Conservation (phyloP, 2,797 vertebrate species). For the Malurus splendens region DNA sequence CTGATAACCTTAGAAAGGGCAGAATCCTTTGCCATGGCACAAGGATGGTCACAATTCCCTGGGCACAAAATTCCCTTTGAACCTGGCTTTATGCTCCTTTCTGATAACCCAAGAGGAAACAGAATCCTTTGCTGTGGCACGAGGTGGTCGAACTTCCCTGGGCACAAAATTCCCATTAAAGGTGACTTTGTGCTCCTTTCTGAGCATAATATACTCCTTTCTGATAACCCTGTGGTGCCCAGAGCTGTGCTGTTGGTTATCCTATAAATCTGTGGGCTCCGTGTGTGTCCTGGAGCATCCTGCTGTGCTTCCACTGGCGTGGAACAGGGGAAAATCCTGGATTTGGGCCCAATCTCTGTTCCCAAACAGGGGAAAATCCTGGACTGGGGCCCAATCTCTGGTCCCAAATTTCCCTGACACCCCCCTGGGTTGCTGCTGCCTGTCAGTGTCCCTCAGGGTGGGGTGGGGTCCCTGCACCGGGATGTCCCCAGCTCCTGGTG, state of each 20-base stretch:
- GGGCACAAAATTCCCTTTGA: no score
- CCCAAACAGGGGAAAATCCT: no score
- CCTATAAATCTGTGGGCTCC: rapidly evolving
- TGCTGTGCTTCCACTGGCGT: background rate
- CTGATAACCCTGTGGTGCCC: rapidly evolving
- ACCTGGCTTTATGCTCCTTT: no score
- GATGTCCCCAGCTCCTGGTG: background rate
- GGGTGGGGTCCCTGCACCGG: background rate
- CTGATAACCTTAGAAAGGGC: no score
- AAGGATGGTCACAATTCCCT: no score
- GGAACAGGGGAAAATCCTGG: background rate
- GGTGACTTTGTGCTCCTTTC: rapidly evolving
- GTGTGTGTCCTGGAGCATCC: background rate
- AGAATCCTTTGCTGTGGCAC: no score
- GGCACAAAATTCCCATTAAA: background rate
- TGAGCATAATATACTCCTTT: background rate
- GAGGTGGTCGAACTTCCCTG: no score
- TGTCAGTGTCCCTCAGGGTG: background rate
- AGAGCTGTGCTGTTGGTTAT: background rate
- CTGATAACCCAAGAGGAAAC: no score
- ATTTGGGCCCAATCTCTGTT: no score
- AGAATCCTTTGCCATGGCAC: no score
- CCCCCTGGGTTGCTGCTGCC: rapidly evolving
- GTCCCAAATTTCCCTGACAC: background rate
- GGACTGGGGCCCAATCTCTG: no score